These are phyloP conservation scores for Gnatocerus cornutus DNA, from an alignment of 2,888 invertebrate species.

Conservation along the genomic window DNA sequence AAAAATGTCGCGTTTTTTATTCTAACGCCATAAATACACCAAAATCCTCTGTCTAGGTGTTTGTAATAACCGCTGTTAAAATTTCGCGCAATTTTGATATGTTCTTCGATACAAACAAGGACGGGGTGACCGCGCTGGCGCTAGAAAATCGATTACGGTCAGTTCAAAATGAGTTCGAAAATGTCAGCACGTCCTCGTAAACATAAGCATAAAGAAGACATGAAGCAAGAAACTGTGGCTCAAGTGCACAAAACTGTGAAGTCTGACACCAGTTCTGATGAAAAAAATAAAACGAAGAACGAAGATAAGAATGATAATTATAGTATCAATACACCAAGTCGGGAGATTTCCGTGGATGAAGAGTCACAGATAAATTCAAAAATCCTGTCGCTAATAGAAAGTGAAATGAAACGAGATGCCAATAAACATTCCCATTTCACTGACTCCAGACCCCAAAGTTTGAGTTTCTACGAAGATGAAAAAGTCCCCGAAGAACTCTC, in stretches of 20 bases:
- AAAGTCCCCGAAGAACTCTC: constrained; percentile 70
- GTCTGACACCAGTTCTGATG: constrained; percentile 65
- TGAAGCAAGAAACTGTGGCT: constrained; percentile 68
- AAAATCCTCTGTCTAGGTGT: not conserved
- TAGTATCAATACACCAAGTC: constrained; percentile 66
- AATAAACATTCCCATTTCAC: constrained; percentile 70
- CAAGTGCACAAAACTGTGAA: constrained; percentile 68
- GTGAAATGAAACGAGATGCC: constrained; percentile 69
- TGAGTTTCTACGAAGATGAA: constrained; percentile 71
- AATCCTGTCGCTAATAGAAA: constrained; percentile 68
- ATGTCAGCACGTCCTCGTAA: constrained; percentile 63
- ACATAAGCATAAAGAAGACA: constrained; percentile 66
- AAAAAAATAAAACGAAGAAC: constrained; percentile 59
- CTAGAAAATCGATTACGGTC: constrained; percentile 28
- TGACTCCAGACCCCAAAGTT: constrained; percentile 70
- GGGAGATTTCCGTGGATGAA: constrained; percentile 74
- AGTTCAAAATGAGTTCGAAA: constrained; percentile 50
- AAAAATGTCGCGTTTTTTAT: not conserved
- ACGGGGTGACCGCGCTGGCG: constrained; percentile 19
- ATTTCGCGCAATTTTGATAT: not conserved
- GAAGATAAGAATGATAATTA: constrained; percentile 65
- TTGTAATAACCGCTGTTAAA: not conserved
- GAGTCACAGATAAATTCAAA: constrained; percentile 75
- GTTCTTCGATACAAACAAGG: constrained; percentile 20
- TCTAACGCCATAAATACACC: not conserved